phyloP scores from a whole-genome alignment of 2,113 vertebrate species.

The Aegotheles bennettii region DNA sequence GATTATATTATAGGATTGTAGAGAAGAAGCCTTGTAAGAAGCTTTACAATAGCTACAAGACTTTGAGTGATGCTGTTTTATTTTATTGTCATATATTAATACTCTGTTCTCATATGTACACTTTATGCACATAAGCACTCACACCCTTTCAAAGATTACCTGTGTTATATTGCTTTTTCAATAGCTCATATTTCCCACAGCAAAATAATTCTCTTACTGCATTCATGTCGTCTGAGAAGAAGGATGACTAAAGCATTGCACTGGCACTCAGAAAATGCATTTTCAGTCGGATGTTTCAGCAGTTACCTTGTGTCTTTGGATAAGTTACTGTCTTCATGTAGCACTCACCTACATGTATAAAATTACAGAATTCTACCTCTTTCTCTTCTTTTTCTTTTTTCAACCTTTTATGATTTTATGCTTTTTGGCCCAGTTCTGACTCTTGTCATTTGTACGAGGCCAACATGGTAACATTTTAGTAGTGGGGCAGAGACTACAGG shows the following conservation, averaged over 20 bases:
- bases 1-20: neutral
- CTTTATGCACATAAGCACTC: neutral
- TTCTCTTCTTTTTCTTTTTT: neutral
- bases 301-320: neutral
- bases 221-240: neutral
- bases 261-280: neutral
- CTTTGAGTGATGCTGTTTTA: neutral
- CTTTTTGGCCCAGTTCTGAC: neutral
- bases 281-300: neutral
- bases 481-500: fast-evolving
- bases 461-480: neutral
- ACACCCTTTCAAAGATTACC: neutral
- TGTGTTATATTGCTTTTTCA: neutral
- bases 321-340: neutral
- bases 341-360: neutral
- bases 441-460: neutral
- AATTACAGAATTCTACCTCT: neutral
- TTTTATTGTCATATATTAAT: neutral
- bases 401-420: neutral
- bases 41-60: neutral
- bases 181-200: neutral
- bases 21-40: neutral
- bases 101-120: neutral
- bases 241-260: neutral
- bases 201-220: neutral